Conservation (phyloP, 1,140 invertebrate species). For the Lepidostoma basale region DNA sequence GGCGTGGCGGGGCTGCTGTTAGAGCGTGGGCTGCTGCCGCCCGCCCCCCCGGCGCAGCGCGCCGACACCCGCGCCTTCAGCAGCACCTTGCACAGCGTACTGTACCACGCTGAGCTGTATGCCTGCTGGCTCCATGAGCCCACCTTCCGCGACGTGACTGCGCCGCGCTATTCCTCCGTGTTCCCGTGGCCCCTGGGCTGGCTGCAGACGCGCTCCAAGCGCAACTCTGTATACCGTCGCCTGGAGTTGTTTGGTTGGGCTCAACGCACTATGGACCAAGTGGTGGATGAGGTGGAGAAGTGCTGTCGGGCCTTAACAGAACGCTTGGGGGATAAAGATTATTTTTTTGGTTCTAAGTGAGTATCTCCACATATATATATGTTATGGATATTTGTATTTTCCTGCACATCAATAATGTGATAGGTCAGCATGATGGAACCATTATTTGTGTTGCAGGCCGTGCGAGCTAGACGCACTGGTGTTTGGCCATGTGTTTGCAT, state of each 20-base stretch:
- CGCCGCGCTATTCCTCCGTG: conserved; percentile 81
- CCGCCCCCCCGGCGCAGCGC: conserved; percentile 76
- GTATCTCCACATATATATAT: background rate
- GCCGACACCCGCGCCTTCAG: conserved; percentile 95
- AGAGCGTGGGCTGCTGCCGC: conserved; percentile 79
- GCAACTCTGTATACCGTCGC: conserved; percentile 71
- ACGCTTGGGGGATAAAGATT: conserved; percentile 77
- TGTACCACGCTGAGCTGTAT: conserved; percentile 88
- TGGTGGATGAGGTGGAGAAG: conserved; percentile 76
- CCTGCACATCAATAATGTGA: too few relatives aligned
- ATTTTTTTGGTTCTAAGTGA: conserved; percentile 75
- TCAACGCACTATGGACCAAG: conserved; percentile 78
- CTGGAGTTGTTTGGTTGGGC: conserved; percentile 81
- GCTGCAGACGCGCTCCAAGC: conserved; percentile 81
- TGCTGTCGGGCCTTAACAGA: conserved; percentile 87
- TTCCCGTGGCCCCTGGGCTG: conserved; percentile 93
- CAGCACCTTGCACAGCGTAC: conserved; percentile 83
- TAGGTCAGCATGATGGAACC: too few relatives aligned
- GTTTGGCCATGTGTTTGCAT: conserved; percentile 94
- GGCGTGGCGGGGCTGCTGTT: conserved; percentile 88
- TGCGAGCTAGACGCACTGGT: conserved; percentile 95
- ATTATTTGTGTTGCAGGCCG: conserved; percentile 69
- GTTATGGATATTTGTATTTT: too few relatives aligned
- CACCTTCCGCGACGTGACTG: conserved; percentile 84
- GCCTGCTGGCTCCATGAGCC: conserved; percentile 82